Evolutionary conservation across 1,140 invertebrate genomes (phyloP).

Genomic region (Drosophila suzukii): DNA sequence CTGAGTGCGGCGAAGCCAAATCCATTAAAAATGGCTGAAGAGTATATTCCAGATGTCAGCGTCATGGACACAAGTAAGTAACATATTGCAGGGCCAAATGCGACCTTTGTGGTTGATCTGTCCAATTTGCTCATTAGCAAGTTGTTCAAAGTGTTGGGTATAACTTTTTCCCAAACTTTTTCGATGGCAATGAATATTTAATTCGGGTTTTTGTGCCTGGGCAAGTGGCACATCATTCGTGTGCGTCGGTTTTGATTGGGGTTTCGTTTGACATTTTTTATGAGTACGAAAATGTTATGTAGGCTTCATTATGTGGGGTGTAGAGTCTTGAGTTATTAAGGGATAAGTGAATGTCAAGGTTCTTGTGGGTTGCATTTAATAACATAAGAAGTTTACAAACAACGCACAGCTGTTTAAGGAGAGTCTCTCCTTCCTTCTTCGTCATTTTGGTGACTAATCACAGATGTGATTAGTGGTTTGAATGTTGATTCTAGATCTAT

Average conservation of each 20-base stretch:
- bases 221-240: not conserved
- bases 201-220: constrained; percentile 13
- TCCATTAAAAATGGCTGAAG: constrained; percentile 76
- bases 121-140: constrained; percentile 33
- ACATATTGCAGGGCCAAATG: constrained; percentile 58
- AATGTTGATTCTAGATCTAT: too few relatives aligned
- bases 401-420: constrained; percentile 1
- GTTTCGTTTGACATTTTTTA: not conserved
- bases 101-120: constrained; percentile 6
- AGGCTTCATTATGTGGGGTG: not conserved
- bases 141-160: constrained; percentile 10
- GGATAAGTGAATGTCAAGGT: not conserved
- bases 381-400: not conserved
- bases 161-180: constrained; percentile 22
- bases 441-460: constrained; percentile 9
- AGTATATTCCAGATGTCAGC: constrained; percentile 80
- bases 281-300: not conserved
- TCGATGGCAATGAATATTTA: constrained; percentile 26
- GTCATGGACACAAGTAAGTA: constrained; percentile 83
- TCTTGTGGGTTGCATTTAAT: not conserved
- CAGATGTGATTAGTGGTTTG: too few relatives aligned
- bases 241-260: constrained; percentile 1
- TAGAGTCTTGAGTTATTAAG: not conserved
- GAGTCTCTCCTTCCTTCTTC: not conserved
- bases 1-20: constrained; percentile 41